Base-by-base conservation (phyloP, 2,888 invertebrate species). In the Chrysina gloriosa region DNA sequence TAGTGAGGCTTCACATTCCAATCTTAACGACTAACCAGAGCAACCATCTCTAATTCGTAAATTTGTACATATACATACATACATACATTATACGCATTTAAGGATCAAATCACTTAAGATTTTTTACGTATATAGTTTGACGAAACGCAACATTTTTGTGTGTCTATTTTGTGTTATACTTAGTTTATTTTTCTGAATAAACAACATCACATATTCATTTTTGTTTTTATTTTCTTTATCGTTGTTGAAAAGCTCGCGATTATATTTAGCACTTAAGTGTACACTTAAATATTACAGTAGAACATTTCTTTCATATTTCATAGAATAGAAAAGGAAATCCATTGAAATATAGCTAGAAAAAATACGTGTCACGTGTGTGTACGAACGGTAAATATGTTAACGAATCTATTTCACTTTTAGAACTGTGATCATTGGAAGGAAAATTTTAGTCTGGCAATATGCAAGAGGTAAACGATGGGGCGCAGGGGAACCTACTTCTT, bases 1-100 rank as follows among this genome's bases (percentile, higher is more conserved):
- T 64, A 64, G 64, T 64, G 64, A 64, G 34, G 64, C 64, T 39
- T 45, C 9, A 64, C 64, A 64, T 64, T 64, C 64, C 64, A 64
- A 16, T 50, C 36, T 64, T 48, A 64, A 34, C 42, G 42, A 61
- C 27, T 61, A 42, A 61, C 14, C 39, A 42, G 39, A 45, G 29
- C 16, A 61, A 61, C 27, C 25, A 61, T 16, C 58, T 9, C 7
- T 25, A 52, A 52, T 31, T 61, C 58, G 19, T 61, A 29, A 42
- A 39, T 9, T 42, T 61, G 58, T 61, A 61, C 42, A n/a, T n/a
- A n/a, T n/a, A n/a, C n/a, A n/a, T n/a, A n/a, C n/a, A n/a, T n/a
- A n/a, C n/a, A 61, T 61, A 61, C 14, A 61, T 25, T 56, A 61
- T 16, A 61, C 25, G 23, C 29, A 61, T 42, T 61, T 61, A 61